These are phyloP conservation scores for Corythornis vintsioides DNA, from an alignment of 2,113 vertebrate species.

Conservation along the genomic window DNA sequence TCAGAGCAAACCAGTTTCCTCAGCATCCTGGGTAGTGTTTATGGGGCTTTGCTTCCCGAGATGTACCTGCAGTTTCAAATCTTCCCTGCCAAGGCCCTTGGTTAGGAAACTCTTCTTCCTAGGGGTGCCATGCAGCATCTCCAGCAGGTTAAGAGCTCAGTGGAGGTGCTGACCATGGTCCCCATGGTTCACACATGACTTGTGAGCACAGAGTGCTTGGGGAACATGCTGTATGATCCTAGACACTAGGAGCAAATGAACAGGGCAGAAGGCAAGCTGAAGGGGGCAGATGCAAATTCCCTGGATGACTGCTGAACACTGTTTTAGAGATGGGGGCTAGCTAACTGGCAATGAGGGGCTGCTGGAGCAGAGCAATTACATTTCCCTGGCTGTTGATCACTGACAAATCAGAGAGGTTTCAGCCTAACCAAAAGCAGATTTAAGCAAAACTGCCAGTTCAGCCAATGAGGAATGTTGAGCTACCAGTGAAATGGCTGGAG, in stretches of 20 bases:
- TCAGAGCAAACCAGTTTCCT: neutral
- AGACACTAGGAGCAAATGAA: neutral
- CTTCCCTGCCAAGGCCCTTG: neutral
- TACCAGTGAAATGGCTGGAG: neutral
- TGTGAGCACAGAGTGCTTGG: neutral
- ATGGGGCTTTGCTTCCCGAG: neutral
- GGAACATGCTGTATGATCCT: neutral
- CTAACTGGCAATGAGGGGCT: neutral
- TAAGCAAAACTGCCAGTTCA: neutral
- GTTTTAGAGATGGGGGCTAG: neutral
- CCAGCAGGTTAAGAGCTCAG: neutral
- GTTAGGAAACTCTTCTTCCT: neutral
- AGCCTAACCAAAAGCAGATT: neutral
- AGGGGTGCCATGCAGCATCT: neutral
- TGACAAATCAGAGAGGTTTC: neutral
- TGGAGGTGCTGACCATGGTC: neutral
- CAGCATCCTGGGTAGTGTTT: fast-evolving
- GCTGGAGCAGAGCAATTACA: neutral
- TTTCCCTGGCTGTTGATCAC: neutral
- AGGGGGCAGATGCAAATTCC: neutral
- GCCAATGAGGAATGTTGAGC: neutral
- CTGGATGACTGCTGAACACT: neutral
- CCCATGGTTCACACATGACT: neutral
- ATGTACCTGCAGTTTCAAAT: neutral
- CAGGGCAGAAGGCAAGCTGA: neutral